Evolutionary conservation across 2,888 invertebrate species (phyloP), one percentile per base, ranked within the genome.

Genomic region (Artemia sp.): DNA sequence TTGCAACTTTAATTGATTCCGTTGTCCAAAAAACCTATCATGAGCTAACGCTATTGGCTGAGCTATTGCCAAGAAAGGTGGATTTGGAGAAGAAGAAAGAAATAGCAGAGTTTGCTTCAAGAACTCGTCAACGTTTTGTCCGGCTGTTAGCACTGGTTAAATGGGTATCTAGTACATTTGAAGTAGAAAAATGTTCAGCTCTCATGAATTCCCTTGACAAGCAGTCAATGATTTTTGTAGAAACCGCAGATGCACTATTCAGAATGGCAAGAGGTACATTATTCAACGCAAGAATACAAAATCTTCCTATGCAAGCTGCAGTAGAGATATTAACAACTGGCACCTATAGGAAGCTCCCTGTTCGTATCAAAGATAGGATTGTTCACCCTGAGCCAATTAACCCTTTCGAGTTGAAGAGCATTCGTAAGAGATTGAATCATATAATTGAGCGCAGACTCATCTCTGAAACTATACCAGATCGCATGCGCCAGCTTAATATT

Each of bases 21-120:
- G 95, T 96, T 71, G 89, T 97, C 66, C 97, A 98, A 80, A 85
- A 95, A 76, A 95, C 96, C 24, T 97, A 96, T 77, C 96, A 97
- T 82, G 97, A 99, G 77, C 85, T 98, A 69, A 89, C 91, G 7
- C 92, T 98, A 6, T 82, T 98, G 74, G 92, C 96, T 9, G 92
- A 98, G 81, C 80, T 98, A 91, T 94, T 97, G 73, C 96, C 96
- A 14, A 85, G 96, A 67, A 98, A 97, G 81, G 93, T 93, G 0
- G 97, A 97, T 76, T 93, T 95, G 90, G 97, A 98, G 78, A 85
- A 94, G 9, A 98, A 98, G 81, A 91, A 97, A 75, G 96, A 96
- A 80, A 96, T 98, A 70, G 91, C 90, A 75, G 92, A 94, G 78
- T 97, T 96, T 80, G 92, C 97, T 67, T 92, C 92, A 24, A 83